Evolutionary conservation across 2,888 invertebrate genomes (phyloP).

Genomic region (Glyphotaelius pellucidus): DNA sequence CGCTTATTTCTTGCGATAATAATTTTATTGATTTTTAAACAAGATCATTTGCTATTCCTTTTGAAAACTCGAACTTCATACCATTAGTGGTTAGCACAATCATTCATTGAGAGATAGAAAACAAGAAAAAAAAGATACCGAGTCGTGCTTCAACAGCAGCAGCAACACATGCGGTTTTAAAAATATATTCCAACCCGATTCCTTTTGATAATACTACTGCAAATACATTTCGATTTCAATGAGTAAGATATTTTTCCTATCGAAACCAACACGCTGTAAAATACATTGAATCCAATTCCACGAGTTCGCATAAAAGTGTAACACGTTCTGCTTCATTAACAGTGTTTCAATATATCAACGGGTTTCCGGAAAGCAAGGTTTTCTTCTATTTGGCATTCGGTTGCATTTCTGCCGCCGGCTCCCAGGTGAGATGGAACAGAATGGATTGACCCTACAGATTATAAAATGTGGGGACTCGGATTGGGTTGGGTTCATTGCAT

Average conservation of each 20-base stretch:
- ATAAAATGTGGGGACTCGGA: background rate
- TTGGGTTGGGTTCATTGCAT: no score
- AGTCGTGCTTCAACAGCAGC: background rate
- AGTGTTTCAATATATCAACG: constrained; percentile 31
- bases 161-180: background rate
- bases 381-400: constrained; percentile 5
- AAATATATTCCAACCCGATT: background rate
- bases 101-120: background rate
- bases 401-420: background rate
- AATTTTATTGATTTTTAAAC: no score
- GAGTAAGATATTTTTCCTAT: background rate
- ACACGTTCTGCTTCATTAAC: constrained; percentile 23
- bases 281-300: constrained; percentile 13
- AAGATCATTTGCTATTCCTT: background rate
- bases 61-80: background rate
- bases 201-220: background rate
- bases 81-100: background rate
- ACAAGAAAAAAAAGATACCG: no score
- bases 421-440: constrained; percentile 18
- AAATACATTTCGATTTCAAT: background rate
- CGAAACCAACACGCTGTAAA: background rate
- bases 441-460: background rate
- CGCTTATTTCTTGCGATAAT: no score
- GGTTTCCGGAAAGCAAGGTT: constrained; percentile 1
- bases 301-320: background rate